Evolutionary conservation across 2,797 vertebrate genomes (phyloP).

Genomic region (Acrocephalus scirpaceus): DNA sequence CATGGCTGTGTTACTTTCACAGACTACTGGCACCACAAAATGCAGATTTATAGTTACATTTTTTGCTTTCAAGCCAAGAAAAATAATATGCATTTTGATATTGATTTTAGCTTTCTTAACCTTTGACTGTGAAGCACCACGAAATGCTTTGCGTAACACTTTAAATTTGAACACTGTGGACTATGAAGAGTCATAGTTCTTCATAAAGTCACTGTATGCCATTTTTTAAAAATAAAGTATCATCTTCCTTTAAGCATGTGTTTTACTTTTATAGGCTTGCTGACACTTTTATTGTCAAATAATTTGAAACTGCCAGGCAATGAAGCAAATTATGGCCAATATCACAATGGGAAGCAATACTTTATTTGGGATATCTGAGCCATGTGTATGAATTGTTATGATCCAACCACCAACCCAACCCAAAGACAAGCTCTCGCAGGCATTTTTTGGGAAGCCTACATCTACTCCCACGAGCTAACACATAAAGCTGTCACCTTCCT

Average conservation of each 20-base stretch:
- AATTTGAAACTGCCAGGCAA: constrained; percentile 62
- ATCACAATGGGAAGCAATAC: constrained; percentile 58
- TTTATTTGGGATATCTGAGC: constrained; percentile 51
- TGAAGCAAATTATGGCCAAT: constrained; percentile 56
- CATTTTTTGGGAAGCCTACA: not conserved
- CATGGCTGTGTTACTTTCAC: not conserved
- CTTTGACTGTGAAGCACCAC: not conserved
- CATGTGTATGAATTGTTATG: not conserved
- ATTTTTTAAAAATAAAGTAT: constrained; percentile 16
- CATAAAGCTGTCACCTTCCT: constrained; percentile 10
- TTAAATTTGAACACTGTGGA: not conserved
- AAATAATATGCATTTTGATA: constrained; percentile 10
- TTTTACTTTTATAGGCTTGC: constrained; percentile 57
- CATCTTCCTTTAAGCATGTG: constrained; percentile 43
- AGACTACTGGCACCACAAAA: not conserved
- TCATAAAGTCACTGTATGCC: not conserved
- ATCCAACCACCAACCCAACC: constrained; percentile 34
- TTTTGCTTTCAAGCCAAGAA: constrained; percentile 1
- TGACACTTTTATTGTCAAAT: constrained; percentile 67
- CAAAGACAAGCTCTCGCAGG: constrained; percentile 49
- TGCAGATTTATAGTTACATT: not conserved
- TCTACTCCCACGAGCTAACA: not conserved
- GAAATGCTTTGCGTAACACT: not conserved
- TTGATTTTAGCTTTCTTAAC: constrained; percentile 16
- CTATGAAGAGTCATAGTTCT: not conserved